phyloP scores from a whole-genome alignment of 2,888 invertebrate genomes.

The Papilio protenor region DNA sequence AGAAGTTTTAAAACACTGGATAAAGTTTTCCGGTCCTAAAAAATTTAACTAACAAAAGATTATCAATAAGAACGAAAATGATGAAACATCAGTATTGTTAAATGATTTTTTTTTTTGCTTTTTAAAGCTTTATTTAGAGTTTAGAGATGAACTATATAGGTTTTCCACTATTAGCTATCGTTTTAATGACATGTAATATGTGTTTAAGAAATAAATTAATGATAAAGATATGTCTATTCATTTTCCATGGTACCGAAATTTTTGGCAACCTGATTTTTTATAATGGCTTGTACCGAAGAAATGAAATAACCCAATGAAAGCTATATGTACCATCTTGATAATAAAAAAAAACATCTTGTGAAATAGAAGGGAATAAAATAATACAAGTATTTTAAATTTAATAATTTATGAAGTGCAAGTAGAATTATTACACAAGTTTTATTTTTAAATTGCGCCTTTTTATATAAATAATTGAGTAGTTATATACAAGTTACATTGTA shows the following conservation, averaged over 20 bases:
- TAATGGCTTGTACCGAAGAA: too few relatives aligned
- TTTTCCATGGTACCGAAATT: constrained; percentile 4
- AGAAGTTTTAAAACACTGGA: not conserved
- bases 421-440: constrained; percentile 73
- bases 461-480: constrained; percentile 68
- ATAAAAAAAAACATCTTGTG: not conserved
- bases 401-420: constrained; percentile 80
- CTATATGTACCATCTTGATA: constrained; percentile 9
- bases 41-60: not conserved
- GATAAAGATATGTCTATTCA: constrained; percentile 49
- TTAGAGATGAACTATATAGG: constrained; percentile 38
- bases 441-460: constrained; percentile 75
- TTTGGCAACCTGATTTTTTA: not conserved
- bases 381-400: constrained; percentile 63
- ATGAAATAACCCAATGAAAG: too few relatives aligned
- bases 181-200: constrained; percentile 64
- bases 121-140: constrained; percentile 7
- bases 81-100: not conserved
- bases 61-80: not conserved
- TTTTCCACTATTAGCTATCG: constrained; percentile 56
- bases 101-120: constrained; percentile 1
- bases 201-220: constrained; percentile 62
- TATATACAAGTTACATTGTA: constrained; percentile 77
- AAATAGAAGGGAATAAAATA: constrained; percentile 49
- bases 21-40: not conserved